Percentiles rank a stretch among this genome's conserved stretches.
phyloP scores from a whole-genome alignment of 2,797 vertebrate species.

The Taeniopygia guttata region DNA sequence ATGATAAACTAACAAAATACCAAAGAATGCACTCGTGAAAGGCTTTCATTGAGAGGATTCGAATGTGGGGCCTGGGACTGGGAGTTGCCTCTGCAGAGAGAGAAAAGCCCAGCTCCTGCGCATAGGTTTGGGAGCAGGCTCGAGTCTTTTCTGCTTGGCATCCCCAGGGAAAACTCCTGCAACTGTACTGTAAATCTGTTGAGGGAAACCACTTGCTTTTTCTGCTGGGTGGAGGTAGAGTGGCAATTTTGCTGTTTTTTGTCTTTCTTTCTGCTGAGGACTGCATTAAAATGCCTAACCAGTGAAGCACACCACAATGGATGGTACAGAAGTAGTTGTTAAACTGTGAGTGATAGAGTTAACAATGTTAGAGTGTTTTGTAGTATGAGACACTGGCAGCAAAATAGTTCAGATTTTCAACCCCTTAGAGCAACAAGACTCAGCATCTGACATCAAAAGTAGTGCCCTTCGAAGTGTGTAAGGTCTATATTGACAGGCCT shows the following conservation, averaged over 20 bases:
- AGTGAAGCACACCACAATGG: not conserved
- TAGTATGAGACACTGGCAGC: not conserved
- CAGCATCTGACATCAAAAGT: not conserved
- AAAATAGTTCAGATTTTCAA: conserved; percentile 25
- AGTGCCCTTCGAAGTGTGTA: not conserved
- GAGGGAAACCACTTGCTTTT: not conserved
- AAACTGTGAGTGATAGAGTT: not conserved
- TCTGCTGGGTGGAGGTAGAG: not conserved
- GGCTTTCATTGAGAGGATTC: not conserved
- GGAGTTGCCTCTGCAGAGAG: not conserved
- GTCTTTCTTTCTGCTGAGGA: not conserved
- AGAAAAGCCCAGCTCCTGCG: not conserved
- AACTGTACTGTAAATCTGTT: not conserved
- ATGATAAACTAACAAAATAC: not conserved
- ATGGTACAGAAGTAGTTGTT: not conserved
- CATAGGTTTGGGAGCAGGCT: not conserved
- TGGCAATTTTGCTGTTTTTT: not conserved
- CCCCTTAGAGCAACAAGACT: not conserved
- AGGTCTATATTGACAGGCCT: conserved; percentile 20
- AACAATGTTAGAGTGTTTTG: not conserved
- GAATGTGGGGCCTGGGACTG: not conserved
- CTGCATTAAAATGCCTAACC: not conserved
- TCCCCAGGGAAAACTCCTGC: not conserved
- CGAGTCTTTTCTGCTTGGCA: not conserved
- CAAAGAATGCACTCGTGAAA: not conserved